Conservation (phyloP, 2,113 vertebrate species). For the Scolopax mira region DNA sequence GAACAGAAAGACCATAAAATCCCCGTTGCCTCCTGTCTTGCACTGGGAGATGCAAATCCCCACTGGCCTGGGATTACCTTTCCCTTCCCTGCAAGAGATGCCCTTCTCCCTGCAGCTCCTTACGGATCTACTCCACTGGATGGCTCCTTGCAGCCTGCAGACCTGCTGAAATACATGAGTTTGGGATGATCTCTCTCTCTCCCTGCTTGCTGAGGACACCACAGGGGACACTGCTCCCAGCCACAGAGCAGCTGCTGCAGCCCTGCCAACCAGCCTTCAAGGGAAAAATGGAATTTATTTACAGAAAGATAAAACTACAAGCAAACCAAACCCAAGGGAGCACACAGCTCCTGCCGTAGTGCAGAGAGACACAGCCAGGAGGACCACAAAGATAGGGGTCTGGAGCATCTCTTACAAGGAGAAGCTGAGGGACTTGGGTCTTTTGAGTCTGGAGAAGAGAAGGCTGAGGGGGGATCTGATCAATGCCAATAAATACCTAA, state of each 20-base stretch:
- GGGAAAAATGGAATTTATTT: background rate
- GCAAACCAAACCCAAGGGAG: fast-evolving
- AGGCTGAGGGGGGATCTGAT: no score
- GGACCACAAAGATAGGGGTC: no score
- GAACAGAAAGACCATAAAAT: background rate
- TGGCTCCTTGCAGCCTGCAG: background rate
- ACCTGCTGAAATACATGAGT: background rate
- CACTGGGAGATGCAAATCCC: no score
- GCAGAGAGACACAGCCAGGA: background rate
- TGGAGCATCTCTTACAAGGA: no score
- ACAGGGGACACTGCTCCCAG: fast-evolving
- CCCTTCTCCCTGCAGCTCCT: background rate
- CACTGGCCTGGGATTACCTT: background rate
- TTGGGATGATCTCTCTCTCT: background rate
- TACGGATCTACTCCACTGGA: background rate
- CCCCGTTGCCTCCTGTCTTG: background rate
- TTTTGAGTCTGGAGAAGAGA: no score
- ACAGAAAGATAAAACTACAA: background rate
- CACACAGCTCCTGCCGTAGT: fast-evolving
- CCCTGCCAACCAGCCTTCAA: background rate
- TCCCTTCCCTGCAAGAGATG: background rate
- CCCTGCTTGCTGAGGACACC: background rate
- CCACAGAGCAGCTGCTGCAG: background rate
- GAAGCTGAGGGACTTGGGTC: no score
- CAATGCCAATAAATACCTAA: no score